Percentiles rank a stretch among this genome's conserved stretches.
Conservation (phyloP, 1,140 invertebrate species). For the Papilio polyxenes region DNA sequence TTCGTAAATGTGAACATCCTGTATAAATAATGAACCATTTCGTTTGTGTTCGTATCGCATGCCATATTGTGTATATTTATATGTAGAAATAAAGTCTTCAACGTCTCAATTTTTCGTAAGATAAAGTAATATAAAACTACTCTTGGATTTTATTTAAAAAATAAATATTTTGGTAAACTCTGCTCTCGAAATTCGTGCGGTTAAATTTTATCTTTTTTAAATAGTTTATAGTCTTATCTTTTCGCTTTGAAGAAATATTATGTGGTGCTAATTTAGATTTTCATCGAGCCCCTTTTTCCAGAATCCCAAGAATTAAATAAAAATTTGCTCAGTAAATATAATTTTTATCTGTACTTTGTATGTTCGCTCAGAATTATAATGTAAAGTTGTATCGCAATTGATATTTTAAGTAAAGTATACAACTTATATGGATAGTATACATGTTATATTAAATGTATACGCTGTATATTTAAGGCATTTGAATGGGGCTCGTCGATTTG, state of each 20-base stretch:
- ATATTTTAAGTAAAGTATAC: slow-evolving; percentile 9
- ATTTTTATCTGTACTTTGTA: background rate
- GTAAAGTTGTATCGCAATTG: background rate
- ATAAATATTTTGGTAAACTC: background rate
- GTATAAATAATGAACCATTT: background rate
- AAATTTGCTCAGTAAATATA: slow-evolving; percentile 21
- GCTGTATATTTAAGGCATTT: background rate
- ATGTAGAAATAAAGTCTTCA: background rate
- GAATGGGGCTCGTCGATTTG: background rate
- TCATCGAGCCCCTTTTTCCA: slow-evolving; percentile 12
- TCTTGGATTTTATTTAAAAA: background rate
- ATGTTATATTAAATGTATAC: background rate
- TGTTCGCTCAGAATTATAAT: background rate
- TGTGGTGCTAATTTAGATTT: slow-evolving; percentile 47
- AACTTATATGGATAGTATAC: background rate
- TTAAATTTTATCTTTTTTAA: background rate
- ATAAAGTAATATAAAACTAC: background rate
- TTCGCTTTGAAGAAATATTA: slow-evolving; percentile 42
- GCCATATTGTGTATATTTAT: slow-evolving; percentile 21
- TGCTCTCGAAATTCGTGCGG: background rate
- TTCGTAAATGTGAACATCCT: background rate
- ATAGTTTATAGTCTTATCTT: slow-evolving; percentile 21
- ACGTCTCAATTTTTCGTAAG: slow-evolving; percentile 16
- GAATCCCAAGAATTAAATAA: background rate
- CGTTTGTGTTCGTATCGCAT: slow-evolving; percentile 3